Evolutionary conservation across 1,140 invertebrate genomes (phyloP).

Genomic region (Zaprionus capensis): DNA sequence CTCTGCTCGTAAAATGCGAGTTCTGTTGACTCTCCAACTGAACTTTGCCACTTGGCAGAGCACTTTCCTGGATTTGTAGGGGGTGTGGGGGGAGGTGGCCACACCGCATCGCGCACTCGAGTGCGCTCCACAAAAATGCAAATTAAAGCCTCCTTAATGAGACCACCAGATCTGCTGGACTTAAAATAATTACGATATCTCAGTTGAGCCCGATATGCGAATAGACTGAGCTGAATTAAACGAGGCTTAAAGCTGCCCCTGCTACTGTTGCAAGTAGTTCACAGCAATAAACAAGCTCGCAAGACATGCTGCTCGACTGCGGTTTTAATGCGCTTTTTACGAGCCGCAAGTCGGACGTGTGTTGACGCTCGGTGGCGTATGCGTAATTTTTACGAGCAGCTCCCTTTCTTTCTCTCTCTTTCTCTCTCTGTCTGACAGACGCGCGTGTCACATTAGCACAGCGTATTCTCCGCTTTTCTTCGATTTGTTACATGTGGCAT

Average conservation of each 20-base stretch:
- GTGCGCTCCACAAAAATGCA: conserved; percentile 45
- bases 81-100: not conserved
- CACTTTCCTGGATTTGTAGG: not conserved
- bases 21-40: conserved; percentile 17
- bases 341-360: conserved; percentile 37
- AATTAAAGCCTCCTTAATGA: conserved; percentile 55
- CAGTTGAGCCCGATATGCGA: not conserved
- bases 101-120: not conserved
- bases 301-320: not conserved
- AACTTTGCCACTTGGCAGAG: conserved; percentile 42
- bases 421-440: not conserved
- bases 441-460: conserved; percentile 46
- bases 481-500: conserved; percentile 36
- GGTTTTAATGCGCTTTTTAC: conserved; percentile 50
- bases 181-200: conserved; percentile 20
- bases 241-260: conserved; percentile 47
- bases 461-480: conserved; percentile 7
- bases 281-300: conserved; percentile 35
- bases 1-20: conserved; percentile 16
- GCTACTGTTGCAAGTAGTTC: conserved; percentile 27
- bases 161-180: conserved; percentile 1
- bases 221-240: conserved; percentile 42
- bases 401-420: not conserved
- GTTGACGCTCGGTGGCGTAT: conserved; percentile 16
- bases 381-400: conserved; percentile 50